These are phyloP conservation scores for Belonocnema kinseyi DNA, from an alignment of 1,140 invertebrate genomes.

Conservation along the genomic window DNA sequence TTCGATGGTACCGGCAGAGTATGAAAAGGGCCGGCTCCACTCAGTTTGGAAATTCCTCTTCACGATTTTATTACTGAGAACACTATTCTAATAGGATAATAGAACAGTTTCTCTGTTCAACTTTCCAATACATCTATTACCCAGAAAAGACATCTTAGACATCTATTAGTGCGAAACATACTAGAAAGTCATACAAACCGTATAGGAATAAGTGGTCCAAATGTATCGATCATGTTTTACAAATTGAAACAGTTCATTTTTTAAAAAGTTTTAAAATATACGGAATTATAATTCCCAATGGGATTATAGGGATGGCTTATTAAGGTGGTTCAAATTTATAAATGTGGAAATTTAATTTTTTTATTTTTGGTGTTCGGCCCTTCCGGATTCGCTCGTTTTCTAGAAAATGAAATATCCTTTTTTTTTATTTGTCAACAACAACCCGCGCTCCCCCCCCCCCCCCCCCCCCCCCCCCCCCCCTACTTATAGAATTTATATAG, in stretches of 20 bases:
- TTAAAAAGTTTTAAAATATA: background rate
- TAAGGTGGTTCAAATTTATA: no score
- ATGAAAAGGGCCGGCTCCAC: conserved; percentile 90
- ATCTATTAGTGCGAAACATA: background rate
- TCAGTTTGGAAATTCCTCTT: conserved; percentile 87
- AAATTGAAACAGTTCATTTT: background rate
- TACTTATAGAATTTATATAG: no score
- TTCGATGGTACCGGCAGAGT: conserved; percentile 91
- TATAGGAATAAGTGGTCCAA: background rate
- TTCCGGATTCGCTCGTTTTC: no score
- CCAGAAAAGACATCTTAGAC: background rate
- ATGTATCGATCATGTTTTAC: background rate
- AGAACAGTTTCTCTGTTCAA: background rate
- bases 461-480: no score
- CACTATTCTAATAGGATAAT: conserved; percentile 79
- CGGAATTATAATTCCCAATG: background rate
- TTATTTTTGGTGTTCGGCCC: no score
- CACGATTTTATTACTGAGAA: conserved; percentile 81
- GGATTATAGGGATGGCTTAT: background rate
- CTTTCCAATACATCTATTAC: background rate
- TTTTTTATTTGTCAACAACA: no score
- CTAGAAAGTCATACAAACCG: background rate
- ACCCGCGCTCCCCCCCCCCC: no score
- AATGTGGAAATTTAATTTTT: no score
- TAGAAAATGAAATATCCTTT: no score